phyloP scores from a whole-genome alignment of 1,140 invertebrate genomes.

The Lethrus apterus region DNA sequence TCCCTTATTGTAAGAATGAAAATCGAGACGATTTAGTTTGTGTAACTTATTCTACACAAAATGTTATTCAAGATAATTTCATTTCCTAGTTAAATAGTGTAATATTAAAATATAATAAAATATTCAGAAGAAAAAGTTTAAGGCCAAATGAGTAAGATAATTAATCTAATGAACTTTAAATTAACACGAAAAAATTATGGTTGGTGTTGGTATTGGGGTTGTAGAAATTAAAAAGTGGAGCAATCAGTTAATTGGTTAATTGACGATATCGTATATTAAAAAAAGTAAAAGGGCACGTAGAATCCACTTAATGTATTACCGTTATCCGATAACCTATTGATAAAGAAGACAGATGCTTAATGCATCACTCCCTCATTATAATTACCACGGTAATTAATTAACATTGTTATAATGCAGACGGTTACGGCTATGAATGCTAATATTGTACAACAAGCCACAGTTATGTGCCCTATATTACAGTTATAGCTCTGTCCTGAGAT shows the following conservation, averaged over 20 bases:
- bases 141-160: too few species aligned
- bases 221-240: too few species aligned
- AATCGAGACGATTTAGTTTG: too few species aligned
- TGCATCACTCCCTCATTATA: slow-evolving; percentile 30
- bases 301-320: slow-evolving; percentile 7
- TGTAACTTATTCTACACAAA: too few species aligned
- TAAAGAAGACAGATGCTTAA: slow-evolving; percentile 31
- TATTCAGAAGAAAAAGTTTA: too few species aligned
- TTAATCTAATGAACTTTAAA: too few species aligned
- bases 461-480: slow-evolving; percentile 21
- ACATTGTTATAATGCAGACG: slow-evolving; percentile 38
- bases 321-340: slow-evolving; percentile 23
- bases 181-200: too few species aligned
- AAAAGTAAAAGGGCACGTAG: neutral
- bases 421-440: slow-evolving; percentile 37
- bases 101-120: too few species aligned
- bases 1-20: slow-evolving; percentile 9
- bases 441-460: slow-evolving; percentile 31
- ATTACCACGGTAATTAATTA: slow-evolving; percentile 38
- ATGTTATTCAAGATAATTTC: too few species aligned
- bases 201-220: too few species aligned
- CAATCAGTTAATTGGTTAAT: slow-evolving; percentile 1
- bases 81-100: too few species aligned
- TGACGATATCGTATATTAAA: neutral
- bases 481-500: slow-evolving; percentile 25